A percentile compares a stretch with the other conserved stretches of the same genome.
Evolutionary conservation across 1,140 invertebrate species (phyloP).

Genomic region (Sipha flava): DNA sequence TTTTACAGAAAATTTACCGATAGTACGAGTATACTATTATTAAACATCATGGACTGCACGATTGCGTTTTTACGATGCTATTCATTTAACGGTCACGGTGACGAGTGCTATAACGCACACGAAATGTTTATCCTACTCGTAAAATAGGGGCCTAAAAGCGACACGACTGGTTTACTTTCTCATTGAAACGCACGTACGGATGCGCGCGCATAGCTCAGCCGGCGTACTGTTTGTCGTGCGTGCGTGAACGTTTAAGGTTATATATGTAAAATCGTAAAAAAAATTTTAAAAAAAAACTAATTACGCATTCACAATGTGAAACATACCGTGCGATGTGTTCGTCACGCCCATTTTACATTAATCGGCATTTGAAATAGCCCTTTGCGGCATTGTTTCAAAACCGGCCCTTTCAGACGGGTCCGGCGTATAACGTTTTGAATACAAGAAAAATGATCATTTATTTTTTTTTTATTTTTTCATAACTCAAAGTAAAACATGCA

Average conservation of each 20-base stretch:
- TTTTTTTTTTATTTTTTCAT: neutral
- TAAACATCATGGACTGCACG: too few relatives aligned
- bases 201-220: too few relatives aligned
- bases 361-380: conserved; percentile 12
- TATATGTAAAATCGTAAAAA: conserved; percentile 1
- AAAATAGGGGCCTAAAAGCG: neutral
- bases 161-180: conserved; percentile 17
- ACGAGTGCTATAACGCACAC: too few relatives aligned
- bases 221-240: too few relatives aligned
- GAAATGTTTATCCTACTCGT: too few relatives aligned
- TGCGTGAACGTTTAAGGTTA: neutral
- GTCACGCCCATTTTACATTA: conserved; percentile 24
- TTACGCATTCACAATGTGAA: conserved; percentile 7
- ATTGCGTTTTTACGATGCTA: too few relatives aligned
- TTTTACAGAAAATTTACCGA: too few relatives aligned
- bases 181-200: neutral
- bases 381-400: neutral
- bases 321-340: neutral
- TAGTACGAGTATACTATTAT: too few relatives aligned
- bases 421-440: neutral
- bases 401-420: neutral
- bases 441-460: conserved; percentile 8
- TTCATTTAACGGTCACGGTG: too few relatives aligned
- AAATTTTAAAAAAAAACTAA: conserved; percentile 12
- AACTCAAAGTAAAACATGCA: neutral